Evolutionary conservation across 2,888 invertebrate species (phyloP).

Genomic region (Drosophila anomalata): DNA sequence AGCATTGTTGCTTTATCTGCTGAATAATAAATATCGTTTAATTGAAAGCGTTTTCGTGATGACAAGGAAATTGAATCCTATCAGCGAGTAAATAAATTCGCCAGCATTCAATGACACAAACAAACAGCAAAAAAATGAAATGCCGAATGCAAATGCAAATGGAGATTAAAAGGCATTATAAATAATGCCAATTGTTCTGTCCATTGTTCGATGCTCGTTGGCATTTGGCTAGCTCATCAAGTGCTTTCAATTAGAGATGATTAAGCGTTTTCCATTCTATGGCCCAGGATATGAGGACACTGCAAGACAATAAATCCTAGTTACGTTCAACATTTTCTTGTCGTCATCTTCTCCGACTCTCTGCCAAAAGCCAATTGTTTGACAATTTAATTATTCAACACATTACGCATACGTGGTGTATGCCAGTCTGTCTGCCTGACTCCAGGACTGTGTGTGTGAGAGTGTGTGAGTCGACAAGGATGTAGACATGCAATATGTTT

Average conservation of each 20-base stretch:
- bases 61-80: slow-evolving; percentile 45
- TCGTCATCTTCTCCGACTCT: slow-evolving; percentile 17
- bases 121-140: slow-evolving; percentile 5
- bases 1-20: slow-evolving; percentile 25
- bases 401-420: slow-evolving; percentile 61
- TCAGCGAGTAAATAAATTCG: slow-evolving; percentile 28
- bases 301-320: slow-evolving; percentile 41
- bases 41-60: slow-evolving; percentile 40
- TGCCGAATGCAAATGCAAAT: slow-evolving; percentile 41
- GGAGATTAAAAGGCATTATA: slow-evolving; percentile 48
- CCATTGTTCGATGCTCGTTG: slow-evolving; percentile 15
- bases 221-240: slow-evolving; percentile 43
- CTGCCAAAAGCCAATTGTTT: slow-evolving; percentile 63
- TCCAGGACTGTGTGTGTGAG: neutral
- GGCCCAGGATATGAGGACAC: slow-evolving; percentile 16
- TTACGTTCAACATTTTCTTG: slow-evolving; percentile 38
- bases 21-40: slow-evolving; percentile 42
- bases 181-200: slow-evolving; percentile 36
- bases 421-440: slow-evolving; percentile 17
- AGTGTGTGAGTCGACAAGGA: slow-evolving; percentile 23
- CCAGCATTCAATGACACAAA: slow-evolving; percentile 21
- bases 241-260: slow-evolving; percentile 50
- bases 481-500: slow-evolving; percentile 43
- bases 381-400: slow-evolving; percentile 70
- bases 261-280: slow-evolving; percentile 41